Evolutionary conservation across 2,113 vertebrate genomes (phyloP).

Genomic region (Siniperca knerii): DNA sequence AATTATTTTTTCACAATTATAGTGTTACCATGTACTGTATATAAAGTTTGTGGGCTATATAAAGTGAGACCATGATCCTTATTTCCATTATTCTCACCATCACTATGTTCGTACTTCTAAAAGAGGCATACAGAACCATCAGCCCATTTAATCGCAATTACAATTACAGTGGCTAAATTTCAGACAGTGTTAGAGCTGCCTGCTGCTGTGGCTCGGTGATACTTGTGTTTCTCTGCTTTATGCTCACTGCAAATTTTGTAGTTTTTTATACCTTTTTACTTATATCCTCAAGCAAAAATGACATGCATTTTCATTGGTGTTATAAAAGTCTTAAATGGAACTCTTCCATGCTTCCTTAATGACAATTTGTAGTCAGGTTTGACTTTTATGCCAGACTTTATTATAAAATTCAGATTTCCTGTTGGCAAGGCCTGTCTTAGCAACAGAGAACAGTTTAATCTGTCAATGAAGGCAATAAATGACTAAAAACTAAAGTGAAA

Average conservation of each 20-base stretch:
- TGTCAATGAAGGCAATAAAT: background rate
- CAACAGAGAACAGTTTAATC: background rate
- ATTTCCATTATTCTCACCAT: fast-evolving
- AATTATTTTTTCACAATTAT: too few relatives aligned
- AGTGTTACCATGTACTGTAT: too few relatives aligned
- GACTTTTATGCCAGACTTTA: too few relatives aligned
- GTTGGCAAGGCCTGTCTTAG: background rate
- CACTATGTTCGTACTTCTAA: fast-evolving
- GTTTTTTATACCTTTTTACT: background rate
- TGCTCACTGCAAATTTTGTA: background rate
- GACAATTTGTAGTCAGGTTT: too few relatives aligned
- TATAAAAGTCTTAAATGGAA: background rate
- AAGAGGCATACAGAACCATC: too few relatives aligned
- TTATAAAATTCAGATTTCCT: background rate
- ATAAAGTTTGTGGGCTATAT: too few relatives aligned
- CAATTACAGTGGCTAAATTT: background rate
- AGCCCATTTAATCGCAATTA: too few relatives aligned
- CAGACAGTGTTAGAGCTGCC: background rate
- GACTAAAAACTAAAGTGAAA: too few relatives aligned
- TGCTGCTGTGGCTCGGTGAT: background rate
- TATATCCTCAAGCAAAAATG: background rate
- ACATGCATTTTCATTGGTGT: background rate
- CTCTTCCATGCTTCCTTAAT: background rate
- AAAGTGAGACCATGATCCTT: fast-evolving
- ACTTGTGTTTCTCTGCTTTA: background rate